Percentiles rank a stretch among this genome's conserved stretches.
Conservation (phyloP, 37 sponge, comb jelly and placozoan species). For the Halichondria panicea region DNA sequence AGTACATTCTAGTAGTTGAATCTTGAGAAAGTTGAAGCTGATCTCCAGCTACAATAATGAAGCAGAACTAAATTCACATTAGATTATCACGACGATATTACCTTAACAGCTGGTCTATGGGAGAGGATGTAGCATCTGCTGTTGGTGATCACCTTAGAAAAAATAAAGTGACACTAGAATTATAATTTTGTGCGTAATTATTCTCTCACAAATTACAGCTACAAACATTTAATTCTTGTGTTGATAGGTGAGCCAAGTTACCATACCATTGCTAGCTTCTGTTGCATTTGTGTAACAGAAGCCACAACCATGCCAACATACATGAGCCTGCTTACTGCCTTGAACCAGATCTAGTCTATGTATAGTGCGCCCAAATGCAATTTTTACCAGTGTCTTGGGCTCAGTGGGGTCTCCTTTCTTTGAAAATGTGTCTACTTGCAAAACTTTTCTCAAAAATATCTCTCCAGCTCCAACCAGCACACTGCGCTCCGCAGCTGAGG, state of each 20-base stretch:
- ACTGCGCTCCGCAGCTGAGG: constrained; percentile 46
- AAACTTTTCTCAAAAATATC: constrained; percentile 53
- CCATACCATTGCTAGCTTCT: no score
- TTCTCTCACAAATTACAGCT: no score
- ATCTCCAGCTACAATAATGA: constrained; percentile 47
- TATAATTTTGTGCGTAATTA: not conserved
- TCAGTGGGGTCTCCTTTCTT: constrained; percentile 71
- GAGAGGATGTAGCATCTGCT: constrained; percentile 50
- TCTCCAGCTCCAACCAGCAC: constrained; percentile 18
- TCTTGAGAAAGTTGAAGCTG: constrained; percentile 67
- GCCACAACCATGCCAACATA: no score
- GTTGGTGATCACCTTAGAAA: constrained; percentile 43
- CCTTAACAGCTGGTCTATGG: constrained; percentile 35
- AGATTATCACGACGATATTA: not conserved
- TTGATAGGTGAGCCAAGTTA: no score
- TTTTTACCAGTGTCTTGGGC: constrained; percentile 62
- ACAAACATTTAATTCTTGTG: no score
- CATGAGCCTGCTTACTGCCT: no score
- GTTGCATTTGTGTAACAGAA: no score
- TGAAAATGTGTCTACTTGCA: constrained; percentile 49
- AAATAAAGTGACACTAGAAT: constrained; percentile 3
- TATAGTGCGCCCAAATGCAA: no score
- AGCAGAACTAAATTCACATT: not conserved
- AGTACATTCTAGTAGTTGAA: constrained; percentile 47
- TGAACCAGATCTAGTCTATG: no score